phyloP scores from a whole-genome alignment of 2,113 vertebrate genomes.

The Pelecanoides urinatrix region DNA sequence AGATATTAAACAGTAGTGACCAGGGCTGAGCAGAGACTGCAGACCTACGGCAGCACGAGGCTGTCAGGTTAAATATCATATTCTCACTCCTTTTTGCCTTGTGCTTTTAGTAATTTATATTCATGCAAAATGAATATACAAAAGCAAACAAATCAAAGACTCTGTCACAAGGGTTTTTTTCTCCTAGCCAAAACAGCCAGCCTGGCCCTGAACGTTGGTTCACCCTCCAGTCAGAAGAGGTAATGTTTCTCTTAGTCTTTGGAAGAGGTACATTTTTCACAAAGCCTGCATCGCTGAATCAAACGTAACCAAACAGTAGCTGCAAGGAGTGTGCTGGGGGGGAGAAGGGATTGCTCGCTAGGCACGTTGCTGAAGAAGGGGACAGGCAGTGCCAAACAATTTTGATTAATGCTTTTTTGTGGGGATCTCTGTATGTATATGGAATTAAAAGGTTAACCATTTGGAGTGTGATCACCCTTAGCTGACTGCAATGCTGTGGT shows the following conservation, averaged over 20 bases:
- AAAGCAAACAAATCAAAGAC: not conserved
- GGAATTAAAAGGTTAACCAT: not conserved
- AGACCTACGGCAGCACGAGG: rapidly evolving
- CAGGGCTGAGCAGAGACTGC: not conserved
- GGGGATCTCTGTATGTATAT: not conserved
- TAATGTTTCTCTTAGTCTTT: not conserved
- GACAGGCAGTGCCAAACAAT: not conserved
- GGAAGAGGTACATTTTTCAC: not conserved
- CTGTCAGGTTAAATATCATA: not conserved
- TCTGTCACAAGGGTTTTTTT: not conserved
- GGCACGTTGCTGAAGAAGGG: not conserved
- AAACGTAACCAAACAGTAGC: not conserved
- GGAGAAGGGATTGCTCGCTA: not conserved
- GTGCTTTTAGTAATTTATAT: not conserved
- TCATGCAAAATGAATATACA: not conserved
- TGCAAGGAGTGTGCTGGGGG: not conserved
- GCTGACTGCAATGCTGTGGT: not conserved
- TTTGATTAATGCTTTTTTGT: not conserved
- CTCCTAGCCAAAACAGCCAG: not conserved
- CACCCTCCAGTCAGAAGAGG: not conserved
- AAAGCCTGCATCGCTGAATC: not conserved
- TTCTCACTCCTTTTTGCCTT: not conserved
- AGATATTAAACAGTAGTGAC: not conserved
- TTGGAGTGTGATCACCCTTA: not conserved
- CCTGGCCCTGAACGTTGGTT: not conserved